Evolutionary conservation across 2,113 vertebrate genomes (phyloP), one percentile per base, ranked within the genome.

Genomic region (Rhegmatorhina hoffmannsi): DNA sequence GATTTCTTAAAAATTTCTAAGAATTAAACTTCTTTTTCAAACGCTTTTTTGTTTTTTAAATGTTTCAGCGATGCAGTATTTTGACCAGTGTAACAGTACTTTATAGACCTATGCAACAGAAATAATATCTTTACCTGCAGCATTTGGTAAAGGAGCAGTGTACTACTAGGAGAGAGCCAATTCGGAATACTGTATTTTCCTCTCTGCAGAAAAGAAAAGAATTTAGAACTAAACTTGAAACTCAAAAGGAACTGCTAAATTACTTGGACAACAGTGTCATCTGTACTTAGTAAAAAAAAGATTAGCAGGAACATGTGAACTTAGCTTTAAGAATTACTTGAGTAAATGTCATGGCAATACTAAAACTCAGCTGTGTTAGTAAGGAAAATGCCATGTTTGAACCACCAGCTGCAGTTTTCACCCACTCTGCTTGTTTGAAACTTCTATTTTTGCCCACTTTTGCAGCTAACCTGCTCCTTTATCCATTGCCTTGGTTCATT

Each of bases 131-230:
- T 98, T 98, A 99, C 99, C 99, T 99, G 99, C 89, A 99, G 96
- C 99, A 99, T 99, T 92, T 99, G 99, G 84, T 98, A 98, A 79
- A 99, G 98, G 11, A 99, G 98, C 23, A 98, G 91, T 9, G 95
- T 46, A 67, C 99, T 99, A 63, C 98, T 97, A 50, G 98, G 95
- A 94, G 99, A 99, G 1, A 99, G 98, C 99, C 99, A 99, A 38
- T 91, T 96, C 1, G 99, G 99, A 95, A 98, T 97, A 31, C 97
- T 98, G 52, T 99, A 99, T 97, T 98, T 98, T 66, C 99, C 99
- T 92, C 96, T 98, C 99, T 99, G 96, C 46, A 91, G 36, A 31
- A 95, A 92, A 90, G 58, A 93, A 85, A 6, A 44, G 1, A 5
- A 31, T 59, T 59, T 47, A 82, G 23, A 83, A 64, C 8, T 38